Percentiles rank a stretch among this genome's conserved stretches.
These are phyloP conservation scores for Spisula subtruncata DNA, from an alignment of 2,888 invertebrate genomes.

Conservation along the genomic window DNA sequence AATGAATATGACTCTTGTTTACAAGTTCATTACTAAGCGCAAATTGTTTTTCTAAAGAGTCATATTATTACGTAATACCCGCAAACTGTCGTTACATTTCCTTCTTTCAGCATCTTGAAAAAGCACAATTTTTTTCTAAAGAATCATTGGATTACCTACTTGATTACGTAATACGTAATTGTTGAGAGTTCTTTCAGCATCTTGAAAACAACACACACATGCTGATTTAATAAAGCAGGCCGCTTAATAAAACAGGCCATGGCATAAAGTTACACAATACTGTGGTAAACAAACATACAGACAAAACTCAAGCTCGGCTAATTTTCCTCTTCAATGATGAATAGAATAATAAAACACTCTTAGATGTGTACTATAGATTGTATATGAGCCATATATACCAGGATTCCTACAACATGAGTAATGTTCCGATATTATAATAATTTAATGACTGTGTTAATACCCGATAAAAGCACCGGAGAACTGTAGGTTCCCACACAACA, in stretches of 20 bases:
- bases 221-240: too few relatives aligned
- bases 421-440: background rate
- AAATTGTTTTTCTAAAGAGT: background rate
- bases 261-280: background rate
- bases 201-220: background rate
- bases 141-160: background rate
- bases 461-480: background rate
- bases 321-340: constrained; percentile 21
- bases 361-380: constrained; percentile 8
- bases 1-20: too few relatives aligned
- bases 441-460: background rate
- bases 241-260: too few relatives aligned
- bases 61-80: too few relatives aligned
- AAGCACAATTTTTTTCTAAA: background rate
- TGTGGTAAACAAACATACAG: background rate
- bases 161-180: too few relatives aligned
- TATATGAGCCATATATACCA: background rate
- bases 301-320: background rate
- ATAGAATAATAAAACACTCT: constrained; percentile 18
- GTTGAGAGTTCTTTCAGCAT: background rate
- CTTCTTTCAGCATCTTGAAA: too few relatives aligned
- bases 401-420: background rate
- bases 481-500: background rate
- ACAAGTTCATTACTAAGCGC: too few relatives aligned
- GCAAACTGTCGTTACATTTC: too few relatives aligned